These are phyloP conservation scores for Steatocranus sp. DNA, from an alignment of 2,797 vertebrate genomes.

Conservation along the genomic window DNA sequence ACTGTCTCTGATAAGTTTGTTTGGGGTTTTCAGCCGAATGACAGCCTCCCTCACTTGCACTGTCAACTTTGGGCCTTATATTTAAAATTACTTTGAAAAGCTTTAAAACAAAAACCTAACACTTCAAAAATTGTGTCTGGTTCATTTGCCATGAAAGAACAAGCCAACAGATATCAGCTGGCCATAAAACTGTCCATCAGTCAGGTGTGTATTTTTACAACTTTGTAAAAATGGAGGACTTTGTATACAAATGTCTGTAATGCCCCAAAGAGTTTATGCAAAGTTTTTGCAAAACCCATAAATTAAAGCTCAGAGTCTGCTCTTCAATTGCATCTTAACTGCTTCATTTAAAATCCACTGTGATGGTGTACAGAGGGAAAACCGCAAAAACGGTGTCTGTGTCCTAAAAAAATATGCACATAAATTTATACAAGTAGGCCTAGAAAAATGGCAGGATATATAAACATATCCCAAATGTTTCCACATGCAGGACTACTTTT, in stretches of 20 bases:
- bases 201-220: not conserved
- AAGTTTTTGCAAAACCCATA: not conserved
- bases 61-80: not conserved
- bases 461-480: not conserved
- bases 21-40: not conserved
- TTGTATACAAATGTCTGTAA: not conserved
- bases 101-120: not conserved
- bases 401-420: accelerated
- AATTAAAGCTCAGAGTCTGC: not conserved
- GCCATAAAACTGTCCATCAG: not conserved
- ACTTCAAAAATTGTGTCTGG: not conserved
- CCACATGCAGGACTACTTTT: not conserved
- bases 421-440: accelerated
- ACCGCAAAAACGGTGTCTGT: not conserved
- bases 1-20: not conserved
- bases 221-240: not conserved
- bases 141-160: not conserved
- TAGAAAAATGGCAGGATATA: not conserved
- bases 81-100: not conserved
- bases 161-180: not conserved
- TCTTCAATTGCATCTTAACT: not conserved
- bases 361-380: not conserved
- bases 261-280: not conserved
- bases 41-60: not conserved
- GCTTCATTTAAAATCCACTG: not conserved